Conservation (phyloP, 1,140 invertebrate genomes). For the Dufourea novaeangliae region DNA sequence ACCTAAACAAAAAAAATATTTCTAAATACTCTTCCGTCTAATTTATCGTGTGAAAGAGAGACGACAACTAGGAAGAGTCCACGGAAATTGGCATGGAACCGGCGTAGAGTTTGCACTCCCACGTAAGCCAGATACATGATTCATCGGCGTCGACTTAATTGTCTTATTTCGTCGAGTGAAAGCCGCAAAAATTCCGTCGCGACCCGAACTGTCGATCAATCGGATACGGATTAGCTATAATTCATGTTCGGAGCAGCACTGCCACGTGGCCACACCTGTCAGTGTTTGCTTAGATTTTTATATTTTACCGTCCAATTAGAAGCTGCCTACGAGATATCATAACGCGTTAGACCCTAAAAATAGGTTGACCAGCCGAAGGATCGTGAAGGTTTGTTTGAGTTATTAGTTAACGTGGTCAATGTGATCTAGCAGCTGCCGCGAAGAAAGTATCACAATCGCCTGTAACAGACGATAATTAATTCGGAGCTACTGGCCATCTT, state of each 20-base stretch:
- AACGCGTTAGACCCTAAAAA: slow-evolving; percentile 1
- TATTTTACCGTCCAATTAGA: slow-evolving; percentile 47
- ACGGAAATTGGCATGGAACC: slow-evolving; percentile 67
- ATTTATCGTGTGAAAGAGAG: slow-evolving; percentile 65
- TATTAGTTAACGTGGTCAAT: slow-evolving; percentile 53
- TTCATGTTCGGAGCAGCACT: background rate
- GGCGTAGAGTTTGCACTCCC: slow-evolving; percentile 59
- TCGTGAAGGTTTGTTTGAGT: slow-evolving; percentile 36
- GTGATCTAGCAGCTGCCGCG: background rate
- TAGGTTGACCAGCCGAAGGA: background rate
- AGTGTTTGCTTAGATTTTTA: background rate
- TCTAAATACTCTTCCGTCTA: slow-evolving; percentile 39
- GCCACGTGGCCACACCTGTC: background rate
- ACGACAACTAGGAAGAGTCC: slow-evolving; percentile 61
- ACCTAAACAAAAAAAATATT: slow-evolving; percentile 15
- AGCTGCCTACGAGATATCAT: slow-evolving; percentile 4
- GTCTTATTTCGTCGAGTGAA: slow-evolving; percentile 51
- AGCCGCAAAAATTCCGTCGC: slow-evolving; percentile 29
- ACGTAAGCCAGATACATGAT: slow-evolving; percentile 56
- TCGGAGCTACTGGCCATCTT: background rate
- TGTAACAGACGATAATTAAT: slow-evolving; percentile 12
- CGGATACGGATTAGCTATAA: background rate
- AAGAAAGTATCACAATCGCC: background rate
- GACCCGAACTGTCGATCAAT: background rate
- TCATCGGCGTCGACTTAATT: slow-evolving; percentile 55